Percentiles rank a stretch among this genome's conserved stretches.
Conservation (phyloP, 2,113 vertebrate species). For the Xiphias gladius region DNA sequence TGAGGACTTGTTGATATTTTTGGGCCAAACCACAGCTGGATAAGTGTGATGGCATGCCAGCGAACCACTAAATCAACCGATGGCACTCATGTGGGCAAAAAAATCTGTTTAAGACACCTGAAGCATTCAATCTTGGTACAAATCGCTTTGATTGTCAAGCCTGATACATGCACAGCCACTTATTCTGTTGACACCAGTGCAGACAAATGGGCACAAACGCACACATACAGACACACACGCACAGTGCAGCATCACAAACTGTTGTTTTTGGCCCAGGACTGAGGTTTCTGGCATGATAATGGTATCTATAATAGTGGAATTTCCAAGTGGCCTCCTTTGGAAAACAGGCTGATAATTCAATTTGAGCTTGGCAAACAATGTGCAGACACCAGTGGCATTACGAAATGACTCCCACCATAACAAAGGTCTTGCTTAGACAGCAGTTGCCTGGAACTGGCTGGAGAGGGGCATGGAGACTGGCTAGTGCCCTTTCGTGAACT, state of each 20-base stretch:
- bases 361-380: constrained; percentile 56
- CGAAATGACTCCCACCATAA: constrained; percentile 54
- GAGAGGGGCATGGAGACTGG: constrained; percentile 5
- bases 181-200: constrained; percentile 3
- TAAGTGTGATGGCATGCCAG: constrained; percentile 50
- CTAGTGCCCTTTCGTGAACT: not conserved
- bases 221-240: constrained; percentile 14
- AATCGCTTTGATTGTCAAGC: constrained; percentile 38
- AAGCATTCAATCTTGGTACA: constrained; percentile 26
- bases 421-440: constrained; percentile 59
- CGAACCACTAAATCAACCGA: constrained; percentile 62
- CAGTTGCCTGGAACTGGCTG: constrained; percentile 40
- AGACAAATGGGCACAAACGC: constrained; percentile 5
- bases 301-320: constrained; percentile 51
- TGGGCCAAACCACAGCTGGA: constrained; percentile 63
- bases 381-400: constrained; percentile 49
- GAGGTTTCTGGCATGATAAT: constrained; percentile 31
- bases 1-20: constrained; percentile 61
- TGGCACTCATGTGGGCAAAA: constrained; percentile 35
- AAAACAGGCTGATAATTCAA: constrained; percentile 66
- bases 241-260: constrained; percentile 29
- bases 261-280: constrained; percentile 51
- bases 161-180: constrained; percentile 9
- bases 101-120: constrained; percentile 27
- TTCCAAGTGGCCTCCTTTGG: constrained; percentile 60